Conservation (phyloP, 2,113 vertebrate genomes). For the Scartelaos histophorus region DNA sequence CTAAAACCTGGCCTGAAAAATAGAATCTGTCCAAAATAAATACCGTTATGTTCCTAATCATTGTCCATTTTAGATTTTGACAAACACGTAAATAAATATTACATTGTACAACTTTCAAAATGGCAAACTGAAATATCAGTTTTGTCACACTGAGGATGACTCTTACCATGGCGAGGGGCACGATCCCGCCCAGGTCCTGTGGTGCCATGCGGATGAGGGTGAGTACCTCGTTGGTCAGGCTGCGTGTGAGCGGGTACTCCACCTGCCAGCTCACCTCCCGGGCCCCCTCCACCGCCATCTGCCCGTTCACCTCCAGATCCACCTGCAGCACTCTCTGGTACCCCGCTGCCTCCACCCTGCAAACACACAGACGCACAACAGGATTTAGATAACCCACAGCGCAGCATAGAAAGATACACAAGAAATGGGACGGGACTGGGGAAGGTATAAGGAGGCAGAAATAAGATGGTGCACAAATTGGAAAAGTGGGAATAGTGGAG, state of each 20-base stretch:
- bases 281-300: slow-evolving; percentile 83
- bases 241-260: slow-evolving; percentile 85
- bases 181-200: slow-evolving; percentile 88
- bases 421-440: neutral
- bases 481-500: slow-evolving; percentile 17
- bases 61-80: too few species aligned
- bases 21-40: too few species aligned
- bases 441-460: slow-evolving; percentile 11
- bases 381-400: slow-evolving; percentile 30
- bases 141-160: neutral
- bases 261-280: slow-evolving; percentile 93
- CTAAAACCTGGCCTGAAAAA: too few species aligned
- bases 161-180: slow-evolving; percentile 94
- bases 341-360: slow-evolving; percentile 74
- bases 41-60: too few species aligned
- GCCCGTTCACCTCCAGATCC: slow-evolving; percentile 87
- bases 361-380: slow-evolving; percentile 19
- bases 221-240: slow-evolving; percentile 76
- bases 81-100: too few species aligned
- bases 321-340: slow-evolving; percentile 87
- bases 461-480: slow-evolving; percentile 14
- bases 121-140: neutral
- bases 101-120: neutral
- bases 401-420: neutral
- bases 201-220: slow-evolving; percentile 88